Evolutionary conservation across 2,113 vertebrate genomes (phyloP), one percentile per base, ranked within the genome.

Genomic region (Stegastes partitus): DNA sequence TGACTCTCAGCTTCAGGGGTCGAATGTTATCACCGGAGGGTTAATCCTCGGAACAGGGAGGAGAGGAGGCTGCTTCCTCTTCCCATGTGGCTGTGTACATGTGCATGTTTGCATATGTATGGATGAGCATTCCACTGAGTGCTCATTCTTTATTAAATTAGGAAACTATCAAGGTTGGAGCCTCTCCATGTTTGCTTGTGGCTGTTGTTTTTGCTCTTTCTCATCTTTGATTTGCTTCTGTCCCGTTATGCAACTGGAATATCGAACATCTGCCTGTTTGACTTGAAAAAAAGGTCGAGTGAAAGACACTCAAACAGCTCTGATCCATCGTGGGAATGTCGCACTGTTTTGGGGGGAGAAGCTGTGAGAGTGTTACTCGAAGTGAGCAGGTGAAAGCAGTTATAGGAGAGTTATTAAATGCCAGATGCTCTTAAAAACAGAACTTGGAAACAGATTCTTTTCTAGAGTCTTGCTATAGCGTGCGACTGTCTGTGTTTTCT

Each of bases 401-500:
- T 72, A 15, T 28, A 45, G 45, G 25, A 47, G 61, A 23, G 23
- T 77, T 84, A 53, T 58, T 21, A 68, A 74, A 74, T 15, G 22
- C 39, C 76, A 84, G 70, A 84, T 63, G 72, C 21, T 64, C 39
- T 68, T 49, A 11, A 50, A 74, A 68, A 44, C 50, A 54, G 25
- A 56, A 49, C 28, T 53, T 11, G 34, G n/a, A 19, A n/a, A n/a
- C n/a, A n/a, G n/a, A n/a, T n/a, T n/a, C 28, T 77, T 45, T 49
- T 70, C 64, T 19, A 19, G 21, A 79, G 57, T 39, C 49, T 16
- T 31, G 25, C 54, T 59, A 31, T 45, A 18, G 15, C 66, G 2
- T 67, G 58, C 16, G 1, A 21, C 16, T 16, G 11, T 55, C 31
- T 66, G 21, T 51, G 76, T 74, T 50, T 31, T 4, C 14, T 18